Conservation (phyloP, 1,140 invertebrate genomes). For the Brachionus paranguensis region DNA sequence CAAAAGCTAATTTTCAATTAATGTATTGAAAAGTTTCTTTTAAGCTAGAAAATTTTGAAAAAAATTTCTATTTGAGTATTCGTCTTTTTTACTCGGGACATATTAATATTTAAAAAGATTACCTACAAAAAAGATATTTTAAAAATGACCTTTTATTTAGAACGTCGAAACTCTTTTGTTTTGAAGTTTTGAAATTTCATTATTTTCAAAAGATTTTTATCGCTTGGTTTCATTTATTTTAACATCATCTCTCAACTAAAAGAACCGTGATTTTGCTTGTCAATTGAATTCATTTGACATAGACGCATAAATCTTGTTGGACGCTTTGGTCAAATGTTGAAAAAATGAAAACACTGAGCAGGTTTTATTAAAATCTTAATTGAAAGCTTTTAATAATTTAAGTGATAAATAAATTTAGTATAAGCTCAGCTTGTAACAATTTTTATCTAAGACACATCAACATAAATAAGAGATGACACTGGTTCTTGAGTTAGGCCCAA, state of each 20-base stretch:
- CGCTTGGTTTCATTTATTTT: slow-evolving; percentile 26
- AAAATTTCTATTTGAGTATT: neutral
- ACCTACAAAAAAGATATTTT: neutral
- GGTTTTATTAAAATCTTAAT: neutral
- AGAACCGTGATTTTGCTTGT: slow-evolving; percentile 22
- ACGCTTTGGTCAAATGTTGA: neutral
- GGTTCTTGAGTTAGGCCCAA: neutral
- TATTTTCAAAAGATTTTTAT: slow-evolving; percentile 1
- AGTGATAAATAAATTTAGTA: neutral
- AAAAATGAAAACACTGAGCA: neutral
- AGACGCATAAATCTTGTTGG: slow-evolving; percentile 14
- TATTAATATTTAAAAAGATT: slow-evolving; percentile 4
- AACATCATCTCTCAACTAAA: neutral
- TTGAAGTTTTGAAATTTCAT: neutral
- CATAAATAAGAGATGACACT: neutral
- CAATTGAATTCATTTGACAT: slow-evolving; percentile 13
- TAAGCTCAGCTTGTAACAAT: neutral
- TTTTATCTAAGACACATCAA: neutral
- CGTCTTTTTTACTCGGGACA: neutral
- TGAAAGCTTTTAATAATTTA: neutral
- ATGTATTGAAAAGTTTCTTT: neutral
- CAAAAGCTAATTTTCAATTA: slow-evolving; percentile 1
- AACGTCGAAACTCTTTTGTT: neutral
- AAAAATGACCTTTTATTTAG: slow-evolving; percentile 16
- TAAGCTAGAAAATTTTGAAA: neutral